Base-by-base conservation (phyloP, 2,113 vertebrate genomes). In the Siphamia tubifer region DNA sequence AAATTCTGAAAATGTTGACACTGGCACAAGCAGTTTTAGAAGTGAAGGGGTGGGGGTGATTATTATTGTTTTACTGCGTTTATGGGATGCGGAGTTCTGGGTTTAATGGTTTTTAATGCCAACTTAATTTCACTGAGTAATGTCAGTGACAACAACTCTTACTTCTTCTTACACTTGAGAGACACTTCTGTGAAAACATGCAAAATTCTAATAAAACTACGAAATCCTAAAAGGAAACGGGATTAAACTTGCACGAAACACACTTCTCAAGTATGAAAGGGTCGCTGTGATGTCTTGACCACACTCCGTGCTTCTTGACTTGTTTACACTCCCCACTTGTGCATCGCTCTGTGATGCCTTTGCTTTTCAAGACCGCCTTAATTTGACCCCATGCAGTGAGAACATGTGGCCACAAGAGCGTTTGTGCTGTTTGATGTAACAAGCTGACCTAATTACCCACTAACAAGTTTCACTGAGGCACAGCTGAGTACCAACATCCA, bases 381-480 rank as follows among this genome's bases (percentile, higher is more conserved):
- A 69, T 81, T 70, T 56, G 71, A 53, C 62, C 61, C 12, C 48
- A 40, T 53, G 62, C 53, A 28, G 56, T 65, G 63, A n/a, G 57
- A 72, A 42, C 31, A 45, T 31, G 47, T 49, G 62, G 52, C 70
- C 35, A 42, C 9, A 35, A 36, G 71, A 63, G 73, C 39, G n/a
- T 82, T 85, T 68, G 63, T 74, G 49, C 48, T 47, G 61, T 80
- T 82, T 83, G 78, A 82, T 82, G 73, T 81, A 79, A 82, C 68
- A 61, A 43, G 65, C 44, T 81, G 72, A 84, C 81, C 79, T 89
- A 86, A 89, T 86, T 87, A 86, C 68, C 76, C 76, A 66, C 82
- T 84, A 84, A 84, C 77, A 64, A 82, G 73, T 82, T 72, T 47
- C 66, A 75, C 47, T 4, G 17, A 77, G 53, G 30, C 65, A 35